Base-by-base conservation (phyloP, 2,797 vertebrate species). In the Lepidocolaptes lacrymiger region DNA sequence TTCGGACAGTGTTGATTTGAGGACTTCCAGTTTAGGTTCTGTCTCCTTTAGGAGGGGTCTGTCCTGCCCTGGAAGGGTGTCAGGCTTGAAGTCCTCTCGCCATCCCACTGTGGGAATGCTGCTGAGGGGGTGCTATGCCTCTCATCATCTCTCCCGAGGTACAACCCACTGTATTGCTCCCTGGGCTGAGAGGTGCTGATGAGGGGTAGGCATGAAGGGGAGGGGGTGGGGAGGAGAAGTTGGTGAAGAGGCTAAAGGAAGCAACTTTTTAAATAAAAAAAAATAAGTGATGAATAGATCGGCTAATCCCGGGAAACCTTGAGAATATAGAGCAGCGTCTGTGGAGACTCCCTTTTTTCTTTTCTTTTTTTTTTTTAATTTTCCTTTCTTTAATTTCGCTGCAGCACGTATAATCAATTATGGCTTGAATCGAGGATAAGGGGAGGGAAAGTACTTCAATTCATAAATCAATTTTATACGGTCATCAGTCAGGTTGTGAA, bases 401-500 rank as follows among this genome's bases (percentile, higher is more conserved):
- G 99, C 98, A 99, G 98, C 98, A 99, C 99, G 91, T 99, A 99
- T 99, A 99, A 99, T 99, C 99, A 99, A 99, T 99, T 99, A 99
- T 98, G 98, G 98, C 95, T 95, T 98, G 98, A 98, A 98, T 98
- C 49, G 51, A 88, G 98, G 97, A 98, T 98, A 98, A 98, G 98
- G 98, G 97, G 98, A 98, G 96, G 98, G 98, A 97, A 98, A 98
- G 97, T 98, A 97, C 98, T 99, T 99, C 97, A 98, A 98, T 98
- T 99, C 99, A 99, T 99, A 99, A 99, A 99, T 99, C 99, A 99
- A 99, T 99, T 99, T 99, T 99, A 98, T 99, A 99, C 97, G 99
- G 99, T 99, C 99, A 99, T 99, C 99, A 99, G 98, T 99, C 99
- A 99, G 98, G 97, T 98, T 98, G 97, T 99, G 98, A 99, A 99